Percentiles rank a stretch among this genome's conserved stretches.
These are phyloP conservation scores for Eurois occulta DNA, from an alignment of 2,888 invertebrate genomes.

Conservation along the genomic window DNA sequence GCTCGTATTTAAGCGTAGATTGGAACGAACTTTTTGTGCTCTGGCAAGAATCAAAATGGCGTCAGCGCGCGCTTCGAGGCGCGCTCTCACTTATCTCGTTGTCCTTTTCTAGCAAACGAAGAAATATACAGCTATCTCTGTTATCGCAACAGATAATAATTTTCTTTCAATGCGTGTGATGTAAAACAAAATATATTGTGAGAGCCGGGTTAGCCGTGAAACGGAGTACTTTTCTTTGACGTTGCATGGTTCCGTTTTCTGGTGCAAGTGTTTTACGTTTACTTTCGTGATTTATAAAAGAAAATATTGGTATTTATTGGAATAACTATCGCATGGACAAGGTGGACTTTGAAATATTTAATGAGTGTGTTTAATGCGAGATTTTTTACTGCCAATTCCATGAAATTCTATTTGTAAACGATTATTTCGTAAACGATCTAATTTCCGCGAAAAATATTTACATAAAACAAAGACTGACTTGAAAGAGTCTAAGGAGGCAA, in stretches of 20 bases:
- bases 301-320: conserved; percentile 55
- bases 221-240: conserved; percentile 80
- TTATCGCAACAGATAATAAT: conserved; percentile 67
- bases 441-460: conserved; percentile 68
- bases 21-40: conserved; percentile 58
- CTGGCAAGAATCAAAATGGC: conserved; percentile 69
- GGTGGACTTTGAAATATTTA: conserved; percentile 48
- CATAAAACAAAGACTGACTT: conserved; percentile 55
- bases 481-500: conserved; percentile 30
- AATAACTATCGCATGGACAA: conserved; percentile 22
- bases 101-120: conserved; percentile 53
- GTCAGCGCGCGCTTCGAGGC: conserved; percentile 59
- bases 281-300: conserved; percentile 72
- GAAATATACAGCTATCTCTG: conserved; percentile 65
- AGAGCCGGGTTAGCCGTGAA: conserved; percentile 80
- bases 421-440: conserved; percentile 52
- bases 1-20: conserved; percentile 26
- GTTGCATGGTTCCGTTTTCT: conserved; percentile 80
- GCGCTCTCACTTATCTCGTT: conserved; percentile 43
- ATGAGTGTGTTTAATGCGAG: conserved; percentile 51
- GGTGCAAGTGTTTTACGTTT: conserved; percentile 75
- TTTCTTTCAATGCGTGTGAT: conserved; percentile 67
- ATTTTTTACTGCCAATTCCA: conserved; percentile 44
- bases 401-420: conserved; percentile 57
- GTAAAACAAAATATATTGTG: conserved; percentile 77